Evolutionary conservation across 2,888 invertebrate genomes (phyloP).

Genomic region (Lumbricus terrestris): DNA sequence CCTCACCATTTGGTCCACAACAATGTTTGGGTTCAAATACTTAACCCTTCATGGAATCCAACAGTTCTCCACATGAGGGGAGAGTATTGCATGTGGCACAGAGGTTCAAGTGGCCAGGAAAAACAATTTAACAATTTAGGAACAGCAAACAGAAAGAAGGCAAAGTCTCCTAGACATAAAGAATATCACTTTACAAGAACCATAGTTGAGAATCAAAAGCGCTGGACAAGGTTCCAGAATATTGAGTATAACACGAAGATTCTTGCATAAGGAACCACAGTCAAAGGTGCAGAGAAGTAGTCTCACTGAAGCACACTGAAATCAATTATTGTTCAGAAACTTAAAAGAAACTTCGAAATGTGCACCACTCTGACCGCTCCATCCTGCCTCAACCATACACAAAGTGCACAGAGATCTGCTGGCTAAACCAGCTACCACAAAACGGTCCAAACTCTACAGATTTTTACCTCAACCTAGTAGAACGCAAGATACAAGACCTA

Average conservation of each 20-base stretch:
- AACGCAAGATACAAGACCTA: slow-evolving; percentile 14
- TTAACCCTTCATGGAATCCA: neutral
- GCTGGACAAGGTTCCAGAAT: neutral
- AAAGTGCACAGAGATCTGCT: neutral
- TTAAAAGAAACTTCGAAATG: neutral
- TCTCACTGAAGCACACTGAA: neutral
- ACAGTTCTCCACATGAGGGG: neutral
- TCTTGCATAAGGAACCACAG: neutral
- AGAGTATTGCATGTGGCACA: neutral
- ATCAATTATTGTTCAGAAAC: neutral
- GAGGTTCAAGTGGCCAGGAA: neutral
- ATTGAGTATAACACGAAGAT: neutral
- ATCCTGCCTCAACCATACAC: neutral
- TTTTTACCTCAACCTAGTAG: slow-evolving; percentile 7
- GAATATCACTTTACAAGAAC: neutral
- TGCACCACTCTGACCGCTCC: neutral
- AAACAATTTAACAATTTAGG: neutral
- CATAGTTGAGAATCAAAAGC: neutral
- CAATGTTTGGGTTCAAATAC: neutral
- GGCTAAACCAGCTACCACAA: neutral
- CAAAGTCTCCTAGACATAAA: neutral
- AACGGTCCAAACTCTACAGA: neutral
- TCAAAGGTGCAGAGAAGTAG: neutral
- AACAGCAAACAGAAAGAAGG: neutral
- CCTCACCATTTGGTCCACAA: neutral